Evolutionary conservation across 2,888 invertebrate species (phyloP).

Genomic region (Lissonota sp.): DNA sequence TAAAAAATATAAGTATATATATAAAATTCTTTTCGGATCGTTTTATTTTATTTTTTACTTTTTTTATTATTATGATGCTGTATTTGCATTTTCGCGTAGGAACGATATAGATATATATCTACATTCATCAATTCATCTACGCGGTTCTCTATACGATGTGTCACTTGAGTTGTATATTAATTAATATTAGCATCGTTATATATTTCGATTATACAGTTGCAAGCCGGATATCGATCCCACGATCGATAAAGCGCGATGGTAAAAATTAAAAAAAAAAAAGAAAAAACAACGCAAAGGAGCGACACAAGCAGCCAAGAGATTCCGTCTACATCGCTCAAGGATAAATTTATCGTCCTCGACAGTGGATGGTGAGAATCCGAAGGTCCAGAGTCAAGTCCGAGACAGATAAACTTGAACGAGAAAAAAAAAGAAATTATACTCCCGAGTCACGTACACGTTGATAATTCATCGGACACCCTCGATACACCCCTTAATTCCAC

Average conservation of each 20-base stretch:
- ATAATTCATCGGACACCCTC: neutral
- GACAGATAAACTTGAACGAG: constrained; percentile 8
- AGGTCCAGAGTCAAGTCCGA: constrained; percentile 24
- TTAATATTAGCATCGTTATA: constrained; percentile 38
- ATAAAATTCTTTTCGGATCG: too few species aligned
- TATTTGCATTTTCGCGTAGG: too few species aligned
- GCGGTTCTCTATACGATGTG: neutral
- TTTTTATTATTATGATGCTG: too few species aligned
- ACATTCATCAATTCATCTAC: constrained; percentile 4
- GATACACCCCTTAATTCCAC: neutral
- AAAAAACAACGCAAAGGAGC: constrained; percentile 4
- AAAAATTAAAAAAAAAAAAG: constrained; percentile 36
- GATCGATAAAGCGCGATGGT: constrained; percentile 59
- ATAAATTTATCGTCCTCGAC: constrained; percentile 41
- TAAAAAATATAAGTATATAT: too few species aligned
- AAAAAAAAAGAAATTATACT: constrained; percentile 16
- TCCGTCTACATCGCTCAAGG: constrained; percentile 53
- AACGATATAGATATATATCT: too few species aligned
- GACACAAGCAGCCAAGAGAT: constrained; percentile 7
- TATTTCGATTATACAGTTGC: constrained; percentile 55
- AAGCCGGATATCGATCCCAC: constrained; percentile 67
- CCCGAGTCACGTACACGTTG: constrained; percentile 9
- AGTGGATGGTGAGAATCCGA: constrained; percentile 46
- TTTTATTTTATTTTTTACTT: too few species aligned
- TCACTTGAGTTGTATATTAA: constrained; percentile 3